phyloP scores from a whole-genome alignment of 2,888 invertebrate genomes.

The Clepsis dumicolana region DNA sequence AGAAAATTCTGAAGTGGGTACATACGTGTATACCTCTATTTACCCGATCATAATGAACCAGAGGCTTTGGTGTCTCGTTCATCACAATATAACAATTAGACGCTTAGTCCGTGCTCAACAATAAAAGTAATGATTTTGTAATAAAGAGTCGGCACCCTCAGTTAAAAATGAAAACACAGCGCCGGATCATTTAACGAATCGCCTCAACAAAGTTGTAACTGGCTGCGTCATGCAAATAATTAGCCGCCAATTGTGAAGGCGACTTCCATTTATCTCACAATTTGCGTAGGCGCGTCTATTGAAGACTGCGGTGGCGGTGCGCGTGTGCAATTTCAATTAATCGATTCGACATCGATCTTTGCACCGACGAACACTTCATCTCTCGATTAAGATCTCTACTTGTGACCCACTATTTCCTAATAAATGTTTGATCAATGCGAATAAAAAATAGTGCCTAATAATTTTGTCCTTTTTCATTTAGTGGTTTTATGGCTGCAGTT shows the following conservation, averaged over 20 bases:
- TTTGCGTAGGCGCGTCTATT: slow-evolving; percentile 83
- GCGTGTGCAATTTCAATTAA: slow-evolving; percentile 80
- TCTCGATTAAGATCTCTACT: slow-evolving; percentile 69
- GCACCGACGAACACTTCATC: slow-evolving; percentile 79
- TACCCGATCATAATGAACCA: too few species aligned
- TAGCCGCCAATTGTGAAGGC: slow-evolving; percentile 78
- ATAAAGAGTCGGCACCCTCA: background rate
- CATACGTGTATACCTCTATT: too few species aligned
- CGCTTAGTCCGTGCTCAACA: background rate
- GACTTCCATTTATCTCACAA: slow-evolving; percentile 81
- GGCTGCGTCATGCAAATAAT: slow-evolving; percentile 80
- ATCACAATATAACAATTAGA: background rate
- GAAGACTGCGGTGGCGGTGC: slow-evolving; percentile 68
- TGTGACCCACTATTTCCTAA: slow-evolving; percentile 65
- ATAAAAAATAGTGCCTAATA: slow-evolving; percentile 32
- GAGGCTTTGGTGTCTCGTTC: background rate
- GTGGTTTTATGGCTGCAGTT: slow-evolving; percentile 16
- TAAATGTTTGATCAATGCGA: slow-evolving; percentile 36
- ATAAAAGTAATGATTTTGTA: background rate
- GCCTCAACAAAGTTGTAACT: slow-evolving; percentile 20
- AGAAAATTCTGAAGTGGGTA: too few species aligned
- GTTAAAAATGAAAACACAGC: slow-evolving; percentile 3
- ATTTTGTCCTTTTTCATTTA: slow-evolving; percentile 33
- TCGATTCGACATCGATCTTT: slow-evolving; percentile 85
- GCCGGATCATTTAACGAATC: slow-evolving; percentile 17